Evolutionary conservation across 1,140 invertebrate species (phyloP), one percentile per base, ranked within the genome.

Genomic region (Stenopsyche tienmushanensis): DNA sequence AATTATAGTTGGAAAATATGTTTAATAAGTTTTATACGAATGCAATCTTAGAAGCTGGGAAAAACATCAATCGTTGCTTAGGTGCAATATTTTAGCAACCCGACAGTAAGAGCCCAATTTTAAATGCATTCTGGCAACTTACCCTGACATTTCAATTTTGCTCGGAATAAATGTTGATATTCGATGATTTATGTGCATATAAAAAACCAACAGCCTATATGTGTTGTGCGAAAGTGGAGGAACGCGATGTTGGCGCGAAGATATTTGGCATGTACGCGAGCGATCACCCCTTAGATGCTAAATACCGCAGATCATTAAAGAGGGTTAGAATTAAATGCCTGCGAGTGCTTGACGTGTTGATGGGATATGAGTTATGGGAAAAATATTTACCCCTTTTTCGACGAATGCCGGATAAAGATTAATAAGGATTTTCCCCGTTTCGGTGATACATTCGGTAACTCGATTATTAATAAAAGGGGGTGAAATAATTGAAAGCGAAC

Each of bases 271-370:
- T 25, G 44, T 50, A 54, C 42, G 34, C 21, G 50, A 23, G 34
- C 23, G 17, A 21, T 53, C 53, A n/a, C 13, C 9, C 15, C 25
- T 15, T 39, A 62, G 9, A 8, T 21, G 45, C 67, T 69, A 69
- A 69, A 69, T 69, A 69, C 58, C 64, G 41, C 63, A 69, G 58
- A 69, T 69, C 63, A 69, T 69, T 64, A 69, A 69, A 60, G 20
- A 58, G 62, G 58, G 67, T 24, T 54, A 44, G 29, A 63, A 66
- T 69, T 65, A 69, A 69, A 69, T 65, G 64, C 63, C 62, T 29
- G 15, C 45, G 59, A 66, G 53, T 53, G 58, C 59, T 64, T 62
- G 65, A 66, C 62, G 68, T 53, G 65, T 66, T 66, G 65, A 70
- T 66, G 64, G 64, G 59, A 66, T 66, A 66, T 70, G 68, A 70